Evolutionary conservation across 2,888 invertebrate genomes (phyloP).

Genomic region (Apotomis capreana): DNA sequence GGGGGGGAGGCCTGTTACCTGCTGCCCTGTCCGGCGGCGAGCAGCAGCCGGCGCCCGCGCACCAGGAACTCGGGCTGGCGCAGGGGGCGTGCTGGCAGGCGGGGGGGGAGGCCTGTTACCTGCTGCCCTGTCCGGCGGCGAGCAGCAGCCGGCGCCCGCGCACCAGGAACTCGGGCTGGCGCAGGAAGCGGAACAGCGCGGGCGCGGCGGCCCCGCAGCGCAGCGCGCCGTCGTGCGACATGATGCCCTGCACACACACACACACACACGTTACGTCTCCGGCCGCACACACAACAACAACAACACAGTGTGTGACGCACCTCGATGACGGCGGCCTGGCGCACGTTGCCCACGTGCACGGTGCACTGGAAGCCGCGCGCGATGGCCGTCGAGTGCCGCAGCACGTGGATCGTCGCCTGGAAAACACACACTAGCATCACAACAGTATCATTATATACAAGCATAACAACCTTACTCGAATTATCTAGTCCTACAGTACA

Average conservation of each 20-base stretch:
- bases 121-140: slow-evolving; percentile 86
- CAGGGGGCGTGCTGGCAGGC: slow-evolving; percentile 93
- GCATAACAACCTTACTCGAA: too few relatives aligned
- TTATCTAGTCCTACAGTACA: too few relatives aligned
- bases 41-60: slow-evolving; percentile 61
- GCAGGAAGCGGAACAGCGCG: slow-evolving; percentile 93
- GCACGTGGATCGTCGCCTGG: slow-evolving; percentile 93
- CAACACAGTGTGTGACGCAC: slow-evolving; percentile 60
- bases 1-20: slow-evolving; percentile 89
- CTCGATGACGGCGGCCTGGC: slow-evolving; percentile 96
- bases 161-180: slow-evolving; percentile 93
- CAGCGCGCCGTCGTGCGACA: slow-evolving; percentile 85
- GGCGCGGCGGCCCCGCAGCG: slow-evolving; percentile 93
- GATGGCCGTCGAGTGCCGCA: slow-evolving; percentile 94
- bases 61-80: slow-evolving; percentile 94
- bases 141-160: slow-evolving; percentile 63
- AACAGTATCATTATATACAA: too few relatives aligned
- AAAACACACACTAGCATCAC: background rate
- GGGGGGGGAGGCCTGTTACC: slow-evolving; percentile 88
- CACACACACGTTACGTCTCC: too few relatives aligned
- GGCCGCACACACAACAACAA: too few relatives aligned
- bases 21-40: slow-evolving; percentile 86
- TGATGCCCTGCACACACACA: slow-evolving; percentile 78
- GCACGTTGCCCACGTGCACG: slow-evolving; percentile 96
- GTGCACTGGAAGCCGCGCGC: slow-evolving; percentile 95